Percentiles rank a stretch among this genome's conserved stretches.
Evolutionary conservation across 2,797 vertebrate genomes (phyloP).

Genomic region (Leptodactylus fallax): DNA sequence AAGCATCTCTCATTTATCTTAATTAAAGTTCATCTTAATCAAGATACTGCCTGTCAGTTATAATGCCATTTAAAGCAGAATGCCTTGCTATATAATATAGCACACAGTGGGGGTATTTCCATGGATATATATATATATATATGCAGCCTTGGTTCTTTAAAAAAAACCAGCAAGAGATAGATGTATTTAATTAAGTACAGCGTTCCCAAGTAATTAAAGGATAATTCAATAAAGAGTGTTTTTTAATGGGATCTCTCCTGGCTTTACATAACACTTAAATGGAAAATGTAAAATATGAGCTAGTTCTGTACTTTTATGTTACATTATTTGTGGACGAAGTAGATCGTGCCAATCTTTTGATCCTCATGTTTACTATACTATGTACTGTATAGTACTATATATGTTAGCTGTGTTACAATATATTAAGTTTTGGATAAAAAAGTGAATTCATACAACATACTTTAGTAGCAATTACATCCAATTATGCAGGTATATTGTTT

Average conservation of each 20-base stretch:
- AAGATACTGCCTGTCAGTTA: constrained; percentile 69
- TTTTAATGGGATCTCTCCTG: neutral
- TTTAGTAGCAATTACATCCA: too few relatives aligned
- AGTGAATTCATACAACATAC: too few relatives aligned
- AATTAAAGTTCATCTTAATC: constrained; percentile 76
- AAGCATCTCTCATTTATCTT: constrained; percentile 74
- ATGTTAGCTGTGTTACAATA: too few relatives aligned
- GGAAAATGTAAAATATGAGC: neutral
- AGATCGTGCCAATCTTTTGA: too few relatives aligned
- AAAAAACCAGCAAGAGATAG: constrained; percentile 27
- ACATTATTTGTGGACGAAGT: too few relatives aligned
- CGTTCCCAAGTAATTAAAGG: neutral
- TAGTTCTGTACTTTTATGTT: neutral
- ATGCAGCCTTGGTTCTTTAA: constrained; percentile 10
- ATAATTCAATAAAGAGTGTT: constrained; percentile 8
- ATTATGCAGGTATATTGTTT: too few relatives aligned
- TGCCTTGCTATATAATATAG: constrained; percentile 43
- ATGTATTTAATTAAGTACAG: constrained; percentile 39
- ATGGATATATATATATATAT: constrained; percentile 31
- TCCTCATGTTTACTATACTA: too few relatives aligned
- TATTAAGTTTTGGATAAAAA: too few relatives aligned
- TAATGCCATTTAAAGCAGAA: constrained; percentile 66
- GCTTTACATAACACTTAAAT: neutral
- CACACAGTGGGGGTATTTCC: constrained; percentile 60
- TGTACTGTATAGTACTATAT: too few relatives aligned